Evolutionary conservation across 2,888 invertebrate genomes (phyloP).

Genomic region (Metellina segmentata): DNA sequence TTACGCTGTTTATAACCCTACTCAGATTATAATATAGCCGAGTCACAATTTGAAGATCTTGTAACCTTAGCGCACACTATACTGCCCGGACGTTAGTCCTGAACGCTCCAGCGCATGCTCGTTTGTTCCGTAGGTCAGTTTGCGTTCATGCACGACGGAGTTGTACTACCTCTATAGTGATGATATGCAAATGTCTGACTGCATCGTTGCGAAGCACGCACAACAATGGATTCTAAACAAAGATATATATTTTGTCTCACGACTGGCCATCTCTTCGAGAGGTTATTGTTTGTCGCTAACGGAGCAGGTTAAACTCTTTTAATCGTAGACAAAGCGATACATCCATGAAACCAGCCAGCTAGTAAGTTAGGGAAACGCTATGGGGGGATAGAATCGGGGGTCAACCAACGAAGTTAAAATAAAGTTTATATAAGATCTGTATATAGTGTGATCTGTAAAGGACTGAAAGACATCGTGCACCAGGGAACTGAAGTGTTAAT

Average conservation of each 20-base stretch:
- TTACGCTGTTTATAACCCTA: conserved; percentile 33
- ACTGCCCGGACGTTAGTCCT: conserved; percentile 45
- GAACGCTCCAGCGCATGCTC: conserved; percentile 41
- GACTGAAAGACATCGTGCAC: no score
- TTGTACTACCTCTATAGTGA: conserved; percentile 14
- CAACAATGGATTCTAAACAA: conserved; percentile 41
- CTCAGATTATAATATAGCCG: conserved; percentile 7
- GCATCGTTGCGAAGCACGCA: conserved; percentile 17
- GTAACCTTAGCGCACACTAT: conserved; percentile 44
- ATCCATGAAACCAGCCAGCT: neutral
- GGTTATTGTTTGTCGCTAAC: conserved; percentile 44
- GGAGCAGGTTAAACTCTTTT: conserved; percentile 50
- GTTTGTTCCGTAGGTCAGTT: conserved; percentile 50
- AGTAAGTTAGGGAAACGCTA: no score
- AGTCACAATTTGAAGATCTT: conserved; percentile 48
- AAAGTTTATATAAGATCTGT: no score
- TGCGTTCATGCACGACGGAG: conserved; percentile 41
- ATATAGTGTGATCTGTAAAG: no score
- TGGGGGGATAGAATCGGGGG: no score
- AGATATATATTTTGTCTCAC: conserved; percentile 35
- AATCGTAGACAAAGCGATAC: conserved; percentile 17
- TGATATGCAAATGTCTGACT: conserved; percentile 60
- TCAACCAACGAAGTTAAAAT: no score
- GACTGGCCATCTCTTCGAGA: conserved; percentile 9
- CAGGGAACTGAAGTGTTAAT: no score